These are phyloP conservation scores for Manis javanica DNA, from an alignment of 2,797 vertebrate species.

Conservation along the genomic window DNA sequence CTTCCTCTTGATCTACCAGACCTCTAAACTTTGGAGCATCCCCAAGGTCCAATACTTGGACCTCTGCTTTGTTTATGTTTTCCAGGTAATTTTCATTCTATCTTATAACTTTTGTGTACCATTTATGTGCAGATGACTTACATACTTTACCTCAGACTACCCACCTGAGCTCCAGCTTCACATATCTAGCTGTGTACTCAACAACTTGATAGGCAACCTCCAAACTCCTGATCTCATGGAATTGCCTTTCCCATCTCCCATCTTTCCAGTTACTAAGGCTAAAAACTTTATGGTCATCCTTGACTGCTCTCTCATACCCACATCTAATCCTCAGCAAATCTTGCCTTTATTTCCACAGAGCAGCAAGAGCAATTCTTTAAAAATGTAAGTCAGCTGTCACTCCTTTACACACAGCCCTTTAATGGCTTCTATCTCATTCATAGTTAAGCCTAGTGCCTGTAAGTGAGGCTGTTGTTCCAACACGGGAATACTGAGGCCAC, in stretches of 20 bases:
- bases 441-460: not conserved
- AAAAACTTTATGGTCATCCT: not conserved
- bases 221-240: not conserved
- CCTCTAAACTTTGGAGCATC: not conserved
- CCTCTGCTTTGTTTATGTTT: conserved; percentile 33
- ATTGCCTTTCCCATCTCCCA: conserved; percentile 1
- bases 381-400: not conserved
- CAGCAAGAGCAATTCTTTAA: not conserved
- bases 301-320: not conserved
- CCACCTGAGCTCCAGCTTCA: not conserved
- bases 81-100: not conserved
- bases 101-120: conserved; percentile 36
- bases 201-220: not conserved
- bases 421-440: not conserved
- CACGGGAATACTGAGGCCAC: not conserved
- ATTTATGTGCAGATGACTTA: not conserved
- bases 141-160: not conserved
- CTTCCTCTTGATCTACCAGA: not conserved
- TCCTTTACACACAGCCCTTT: not conserved
- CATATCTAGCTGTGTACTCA: not conserved
- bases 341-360: not conserved
- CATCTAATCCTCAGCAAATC: not conserved
- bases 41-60: not conserved
- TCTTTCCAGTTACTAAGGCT: not conserved
- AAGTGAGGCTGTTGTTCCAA: not conserved